Evolutionary conservation across 2,888 invertebrate genomes (phyloP).

Genomic region (Luperina nickerlii): DNA sequence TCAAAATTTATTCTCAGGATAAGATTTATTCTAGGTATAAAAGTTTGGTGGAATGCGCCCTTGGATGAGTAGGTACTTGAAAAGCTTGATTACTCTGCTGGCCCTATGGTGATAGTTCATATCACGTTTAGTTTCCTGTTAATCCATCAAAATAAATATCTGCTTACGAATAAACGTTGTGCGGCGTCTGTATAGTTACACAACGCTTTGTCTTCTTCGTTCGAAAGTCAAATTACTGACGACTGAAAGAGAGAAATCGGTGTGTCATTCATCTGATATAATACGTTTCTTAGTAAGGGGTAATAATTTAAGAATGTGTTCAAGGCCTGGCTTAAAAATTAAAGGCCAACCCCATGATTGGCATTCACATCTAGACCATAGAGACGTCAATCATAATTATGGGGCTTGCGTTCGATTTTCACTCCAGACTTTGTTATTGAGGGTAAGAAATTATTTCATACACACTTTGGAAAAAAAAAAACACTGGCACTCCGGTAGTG

Average conservation of each 20-base stretch:
- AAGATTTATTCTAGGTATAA: too few relatives aligned
- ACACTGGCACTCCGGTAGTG: too few relatives aligned
- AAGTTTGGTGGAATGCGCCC: neutral
- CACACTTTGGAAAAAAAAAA: neutral
- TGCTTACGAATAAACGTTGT: too few relatives aligned
- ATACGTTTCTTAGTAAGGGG: too few relatives aligned
- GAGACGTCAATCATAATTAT: too few relatives aligned
- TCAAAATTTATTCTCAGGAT: too few relatives aligned
- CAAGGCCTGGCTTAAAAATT: neutral
- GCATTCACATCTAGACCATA: neutral
- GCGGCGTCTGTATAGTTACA: too few relatives aligned
- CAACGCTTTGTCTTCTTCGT: too few relatives aligned
- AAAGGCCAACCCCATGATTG: neutral
- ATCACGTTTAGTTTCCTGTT: neutral
- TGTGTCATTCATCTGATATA: too few relatives aligned
- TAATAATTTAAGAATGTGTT: neutral
- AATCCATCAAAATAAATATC: too few relatives aligned
- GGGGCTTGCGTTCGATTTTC: neutral
- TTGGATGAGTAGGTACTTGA: neutral
- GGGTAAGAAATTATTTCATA: neutral
- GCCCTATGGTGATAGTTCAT: neutral
- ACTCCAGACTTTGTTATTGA: neutral
- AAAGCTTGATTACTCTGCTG: conserved; percentile 2
- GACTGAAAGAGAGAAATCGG: too few relatives aligned
- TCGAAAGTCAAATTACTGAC: too few relatives aligned